phyloP scores from a whole-genome alignment of 2,113 vertebrate species.

The Psammodynastes pulverulentus region DNA sequence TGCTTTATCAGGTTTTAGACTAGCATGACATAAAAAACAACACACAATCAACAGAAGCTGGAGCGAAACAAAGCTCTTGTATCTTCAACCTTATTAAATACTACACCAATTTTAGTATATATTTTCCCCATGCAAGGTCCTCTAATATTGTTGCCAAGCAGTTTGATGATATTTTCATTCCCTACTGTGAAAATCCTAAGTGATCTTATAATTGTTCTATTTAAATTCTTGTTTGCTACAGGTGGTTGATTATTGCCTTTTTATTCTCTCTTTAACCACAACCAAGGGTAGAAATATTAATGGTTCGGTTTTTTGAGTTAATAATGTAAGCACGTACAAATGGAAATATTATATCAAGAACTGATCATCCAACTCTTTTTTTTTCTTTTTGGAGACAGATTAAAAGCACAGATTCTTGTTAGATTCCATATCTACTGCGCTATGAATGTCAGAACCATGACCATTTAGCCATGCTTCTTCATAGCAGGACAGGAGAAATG shows the following conservation, averaged over 20 bases:
- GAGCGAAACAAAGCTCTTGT: background rate
- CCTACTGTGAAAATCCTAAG: background rate
- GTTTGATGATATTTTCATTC: fast-evolving
- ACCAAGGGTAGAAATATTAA: background rate
- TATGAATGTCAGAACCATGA: background rate
- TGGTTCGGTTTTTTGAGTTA: background rate
- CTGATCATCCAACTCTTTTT: background rate
- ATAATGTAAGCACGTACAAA: background rate
- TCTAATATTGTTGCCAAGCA: constrained; percentile 23
- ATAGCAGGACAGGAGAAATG: background rate
- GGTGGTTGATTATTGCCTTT: background rate
- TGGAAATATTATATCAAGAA: background rate
- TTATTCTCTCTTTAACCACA: background rate
- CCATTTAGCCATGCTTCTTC: background rate
- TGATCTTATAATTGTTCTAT: constrained; percentile 3
- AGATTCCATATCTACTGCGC: background rate
- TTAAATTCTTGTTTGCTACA: constrained; percentile 24
- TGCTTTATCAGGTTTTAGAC: background rate
- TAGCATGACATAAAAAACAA: background rate
- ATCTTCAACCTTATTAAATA: fast-evolving
- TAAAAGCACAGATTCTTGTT: background rate
- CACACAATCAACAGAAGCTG: background rate
- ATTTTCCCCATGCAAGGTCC: background rate
- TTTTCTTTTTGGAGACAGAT: background rate
- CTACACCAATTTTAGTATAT: background rate